Base-by-base conservation (phyloP, 2,113 vertebrate species). In the Lophotis ruficrista region DNA sequence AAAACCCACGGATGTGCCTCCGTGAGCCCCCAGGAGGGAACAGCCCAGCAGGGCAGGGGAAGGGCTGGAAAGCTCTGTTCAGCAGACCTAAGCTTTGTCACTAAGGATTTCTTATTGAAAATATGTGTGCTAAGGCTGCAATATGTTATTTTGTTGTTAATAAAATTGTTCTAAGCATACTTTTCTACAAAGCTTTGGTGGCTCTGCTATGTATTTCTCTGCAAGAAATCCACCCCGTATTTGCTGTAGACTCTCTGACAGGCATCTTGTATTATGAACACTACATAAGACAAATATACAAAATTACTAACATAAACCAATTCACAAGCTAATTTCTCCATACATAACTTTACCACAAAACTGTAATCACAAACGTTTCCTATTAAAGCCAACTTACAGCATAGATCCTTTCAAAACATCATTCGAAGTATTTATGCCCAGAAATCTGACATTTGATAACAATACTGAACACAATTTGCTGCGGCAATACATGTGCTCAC, bases 51-150 rank as follows among this genome's bases (percentile, higher is more conserved):
- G 47, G 16, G 9, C 50, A 43, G 13, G 8, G 17, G 10, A 25
- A 76, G 13, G 31, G 24, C 37, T 80, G 53, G n/a, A 76, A 45
- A 87, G 3, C 31, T n/a, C 68, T n/a, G 7, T n/a, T 54, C 43
- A 48, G 58, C 25, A 83, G 33, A 56, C 10, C 16, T 50, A 10
- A 2, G 33, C 38, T 77, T 76, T 45, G 14, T 47, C 33, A 51
- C 25, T 37, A 17, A 50, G 31, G 38, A 17, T 18, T 45, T 80
- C n/a, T 62, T 48, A 14, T 6, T 12, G 24, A 76, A 83, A 72
- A 72, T 25, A 17, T 0, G 0, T 15, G 10, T 30, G 21, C 23
- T 12, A 41, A 18, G 1, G 9, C 53, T 61, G 28, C 24, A 45
- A 33, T 43, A 35, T 70, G 54, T 48, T 43, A 56, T 22, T 35